phyloP scores from a whole-genome alignment of 2,113 vertebrate genomes.

The Datnioides undecimradiatus region DNA sequence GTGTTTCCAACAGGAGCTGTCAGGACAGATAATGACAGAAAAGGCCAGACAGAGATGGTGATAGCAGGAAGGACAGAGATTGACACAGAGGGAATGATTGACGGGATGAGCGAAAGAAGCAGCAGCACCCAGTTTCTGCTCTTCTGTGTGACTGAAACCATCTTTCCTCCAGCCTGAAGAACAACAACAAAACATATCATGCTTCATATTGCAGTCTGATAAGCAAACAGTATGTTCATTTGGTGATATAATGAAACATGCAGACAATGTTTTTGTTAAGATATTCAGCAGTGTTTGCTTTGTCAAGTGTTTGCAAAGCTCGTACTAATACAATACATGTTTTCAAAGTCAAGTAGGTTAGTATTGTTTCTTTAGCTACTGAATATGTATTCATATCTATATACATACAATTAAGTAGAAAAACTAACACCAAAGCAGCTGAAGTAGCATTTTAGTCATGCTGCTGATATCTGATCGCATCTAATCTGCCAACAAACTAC shows the following conservation, averaged over 20 bases:
- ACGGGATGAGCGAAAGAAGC: constrained; percentile 17
- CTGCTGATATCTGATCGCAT: neutral
- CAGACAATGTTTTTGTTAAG: neutral
- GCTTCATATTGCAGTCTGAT: neutral
- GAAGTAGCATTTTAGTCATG: neutral
- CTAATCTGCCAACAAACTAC: constrained; percentile 2
- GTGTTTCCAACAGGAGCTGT: neutral
- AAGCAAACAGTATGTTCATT: neutral
- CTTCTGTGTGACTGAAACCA: constrained; percentile 56
- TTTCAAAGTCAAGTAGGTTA: neutral
- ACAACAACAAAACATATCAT: constrained; percentile 4
- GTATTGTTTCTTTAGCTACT: neutral
- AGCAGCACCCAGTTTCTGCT: constrained; percentile 49
- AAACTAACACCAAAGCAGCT: neutral
- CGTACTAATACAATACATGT: too few species aligned
- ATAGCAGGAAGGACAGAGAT: constrained; percentile 32
- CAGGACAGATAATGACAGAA: constrained; percentile 10
- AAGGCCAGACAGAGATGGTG: constrained; percentile 19
- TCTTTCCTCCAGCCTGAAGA: constrained; percentile 50
- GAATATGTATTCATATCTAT: neutral
- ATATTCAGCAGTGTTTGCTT: too few species aligned
- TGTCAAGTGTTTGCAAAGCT: neutral
- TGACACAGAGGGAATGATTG: constrained; percentile 2
- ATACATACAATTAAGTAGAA: neutral
- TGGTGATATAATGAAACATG: neutral